A percentile compares a stretch with the other conserved stretches of the same genome.
These are phyloP conservation scores for Harpegnathos saltator DNA, from an alignment of 1,140 invertebrate genomes.

Conservation along the genomic window DNA sequence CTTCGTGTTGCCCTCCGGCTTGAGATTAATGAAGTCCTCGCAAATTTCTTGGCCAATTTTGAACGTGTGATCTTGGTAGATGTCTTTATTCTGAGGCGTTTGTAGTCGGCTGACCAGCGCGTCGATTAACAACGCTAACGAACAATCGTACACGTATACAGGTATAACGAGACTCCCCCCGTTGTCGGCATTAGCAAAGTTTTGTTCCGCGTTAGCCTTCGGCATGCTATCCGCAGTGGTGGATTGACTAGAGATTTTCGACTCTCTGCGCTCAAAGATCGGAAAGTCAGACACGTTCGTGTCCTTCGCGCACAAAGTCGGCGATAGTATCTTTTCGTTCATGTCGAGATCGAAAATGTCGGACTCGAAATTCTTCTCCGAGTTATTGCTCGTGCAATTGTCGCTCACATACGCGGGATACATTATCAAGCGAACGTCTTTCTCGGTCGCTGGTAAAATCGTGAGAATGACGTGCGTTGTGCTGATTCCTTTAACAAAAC, in stretches of 20 bases:
- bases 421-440: conserved; percentile 86
- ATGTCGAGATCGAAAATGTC: conserved; percentile 59
- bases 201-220: conserved; percentile 63
- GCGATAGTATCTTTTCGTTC: conserved; percentile 47
- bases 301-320: conserved; percentile 46
- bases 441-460: conserved; percentile 89
- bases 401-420: conserved; percentile 57
- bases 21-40: conserved; percentile 83
- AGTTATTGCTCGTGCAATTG: conserved; percentile 52
- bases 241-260: conserved; percentile 71
- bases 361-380: conserved; percentile 57
- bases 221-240: conserved; percentile 65
- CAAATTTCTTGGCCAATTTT: conserved; percentile 79
- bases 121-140: conserved; percentile 87
- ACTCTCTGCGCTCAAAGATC: conserved; percentile 38
- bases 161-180: conserved; percentile 86
- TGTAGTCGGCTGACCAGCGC: conserved; percentile 86
- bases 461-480: conserved; percentile 89
- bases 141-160: conserved; percentile 91
- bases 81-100: conserved; percentile 83
- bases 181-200: conserved; percentile 64
- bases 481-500: conserved; percentile 89
- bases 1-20: conserved; percentile 81
- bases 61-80: conserved; percentile 86
- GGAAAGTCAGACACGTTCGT: conserved; percentile 50